These are phyloP conservation scores for Capitulum mitella DNA, from an alignment of 2,888 invertebrate genomes.

Conservation along the genomic window DNA sequence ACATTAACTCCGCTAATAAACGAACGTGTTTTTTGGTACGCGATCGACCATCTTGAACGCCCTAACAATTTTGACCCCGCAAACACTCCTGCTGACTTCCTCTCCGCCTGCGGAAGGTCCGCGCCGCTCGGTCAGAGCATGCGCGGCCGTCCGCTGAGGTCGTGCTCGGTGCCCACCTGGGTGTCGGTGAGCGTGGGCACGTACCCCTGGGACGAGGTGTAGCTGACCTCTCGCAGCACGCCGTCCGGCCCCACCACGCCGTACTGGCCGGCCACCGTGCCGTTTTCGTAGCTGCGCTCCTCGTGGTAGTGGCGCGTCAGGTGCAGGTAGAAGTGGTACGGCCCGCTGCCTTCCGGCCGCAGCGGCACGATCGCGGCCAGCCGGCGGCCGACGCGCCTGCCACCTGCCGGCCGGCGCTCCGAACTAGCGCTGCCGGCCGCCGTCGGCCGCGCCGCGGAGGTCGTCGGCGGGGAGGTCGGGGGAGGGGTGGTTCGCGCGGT, in stretches of 20 bases:
- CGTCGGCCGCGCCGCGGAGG: neutral
- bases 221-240: neutral
- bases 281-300: slow-evolving; percentile 3
- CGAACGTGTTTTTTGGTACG: too few relatives aligned
- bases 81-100: too few relatives aligned
- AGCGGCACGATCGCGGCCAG: neutral
- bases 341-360: neutral
- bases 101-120: too few relatives aligned
- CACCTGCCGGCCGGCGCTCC: neutral
- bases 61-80: too few relatives aligned
- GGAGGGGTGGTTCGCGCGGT: neutral
- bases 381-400: neutral
- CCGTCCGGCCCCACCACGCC: slow-evolving; percentile 1
- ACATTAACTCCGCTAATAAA: too few relatives aligned
- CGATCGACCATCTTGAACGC: too few relatives aligned
- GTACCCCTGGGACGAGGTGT: slow-evolving; percentile 3
- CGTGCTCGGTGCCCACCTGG: neutral
- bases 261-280: slow-evolving; percentile 16
- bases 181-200: slow-evolving; percentile 1
- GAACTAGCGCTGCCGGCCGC: neutral
- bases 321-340: slow-evolving; percentile 13
- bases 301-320: slow-evolving; percentile 4
- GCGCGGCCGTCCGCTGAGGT: neutral
- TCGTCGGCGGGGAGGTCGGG: neutral
- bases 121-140: neutral